Base-by-base conservation (phyloP, 30 jellyfish, hydroid and myxozoan genomes). In the Aurelia sp. region DNA sequence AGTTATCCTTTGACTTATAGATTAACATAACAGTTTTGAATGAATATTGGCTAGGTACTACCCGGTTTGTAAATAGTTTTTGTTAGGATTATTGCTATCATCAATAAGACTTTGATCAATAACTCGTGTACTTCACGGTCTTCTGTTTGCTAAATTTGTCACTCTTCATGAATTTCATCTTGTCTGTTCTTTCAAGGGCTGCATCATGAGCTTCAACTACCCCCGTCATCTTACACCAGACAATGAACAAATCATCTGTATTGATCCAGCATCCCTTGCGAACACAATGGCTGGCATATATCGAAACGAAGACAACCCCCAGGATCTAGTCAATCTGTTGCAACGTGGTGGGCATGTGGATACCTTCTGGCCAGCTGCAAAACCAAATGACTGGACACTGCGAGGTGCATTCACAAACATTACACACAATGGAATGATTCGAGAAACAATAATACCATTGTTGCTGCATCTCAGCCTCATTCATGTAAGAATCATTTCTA, bases 381-480 rank as follows among this genome's bases (percentile, higher is more conserved):
- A 95, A 89, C 99, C 99, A 16, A 81, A 95, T 44, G 99, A 95
- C 35, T 95, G 99, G 99, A 95, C 99, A 64, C 84, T 95, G 92
- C 91, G 99, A 59, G 94, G 94, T 11, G 96, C 99, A 8, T 95
- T 95, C 74, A 86, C 72, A 41, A 80, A 95, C 77, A 90, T 95
- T 35, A 83, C 97, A 8, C 82, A 74, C 71, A 89, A 85, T 80
- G 99, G 99, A 24, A 81, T 89, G 97, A 89, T 95, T 9, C 97
- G 98, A 15, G 99, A 95, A 74, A 80, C 98, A 19, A 95, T 95
- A 63, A 80, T 95, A 6, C 99, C 99, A 24, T 47, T 95, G 79
- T 76, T 95, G 80, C 72, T 95, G 35, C 91, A 77, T 48, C 95
- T 95, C 68, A 89, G 97, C 40, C 85, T 67, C 47, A 72, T 80